Evolutionary conservation across 2,113 vertebrate species (phyloP).

Genomic region (Dinomys branickii): DNA sequence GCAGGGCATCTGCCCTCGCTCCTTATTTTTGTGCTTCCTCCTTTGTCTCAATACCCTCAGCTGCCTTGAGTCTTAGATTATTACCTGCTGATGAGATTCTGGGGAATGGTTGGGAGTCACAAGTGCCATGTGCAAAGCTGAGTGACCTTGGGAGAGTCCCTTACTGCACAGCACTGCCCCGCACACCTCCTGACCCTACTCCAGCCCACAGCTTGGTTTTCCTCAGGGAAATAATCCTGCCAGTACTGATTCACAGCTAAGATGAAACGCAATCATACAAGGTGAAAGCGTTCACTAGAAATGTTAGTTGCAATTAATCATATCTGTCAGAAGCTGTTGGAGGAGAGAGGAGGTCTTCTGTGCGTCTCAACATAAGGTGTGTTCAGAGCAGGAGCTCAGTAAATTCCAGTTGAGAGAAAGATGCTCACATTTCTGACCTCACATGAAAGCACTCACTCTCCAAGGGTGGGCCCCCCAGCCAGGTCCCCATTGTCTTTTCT

Average conservation of each 20-base stretch:
- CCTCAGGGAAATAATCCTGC: neutral
- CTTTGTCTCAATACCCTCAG: neutral
- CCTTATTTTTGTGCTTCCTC: neutral
- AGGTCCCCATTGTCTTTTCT: neutral
- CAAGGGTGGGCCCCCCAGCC: rapidly evolving
- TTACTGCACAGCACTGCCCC: too few species aligned
- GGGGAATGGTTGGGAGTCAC: neutral
- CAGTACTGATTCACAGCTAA: neutral
- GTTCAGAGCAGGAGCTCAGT: neutral
- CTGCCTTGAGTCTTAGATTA: neutral
- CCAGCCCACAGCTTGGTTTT: neutral
- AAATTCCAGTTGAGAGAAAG: neutral
- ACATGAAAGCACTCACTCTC: neutral
- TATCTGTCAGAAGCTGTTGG: neutral
- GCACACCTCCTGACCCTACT: rapidly evolving
- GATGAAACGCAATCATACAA: neutral
- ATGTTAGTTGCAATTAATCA: neutral
- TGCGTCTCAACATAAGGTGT: neutral
- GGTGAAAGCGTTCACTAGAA: neutral
- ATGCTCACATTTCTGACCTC: neutral
- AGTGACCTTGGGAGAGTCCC: neutral
- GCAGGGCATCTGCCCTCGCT: neutral
- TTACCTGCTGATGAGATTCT: neutral
- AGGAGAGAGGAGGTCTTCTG: neutral
- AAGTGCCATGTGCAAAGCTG: rapidly evolving